Conservation (phyloP, 2,888 invertebrate species). For the Achlya flavicornis region DNA sequence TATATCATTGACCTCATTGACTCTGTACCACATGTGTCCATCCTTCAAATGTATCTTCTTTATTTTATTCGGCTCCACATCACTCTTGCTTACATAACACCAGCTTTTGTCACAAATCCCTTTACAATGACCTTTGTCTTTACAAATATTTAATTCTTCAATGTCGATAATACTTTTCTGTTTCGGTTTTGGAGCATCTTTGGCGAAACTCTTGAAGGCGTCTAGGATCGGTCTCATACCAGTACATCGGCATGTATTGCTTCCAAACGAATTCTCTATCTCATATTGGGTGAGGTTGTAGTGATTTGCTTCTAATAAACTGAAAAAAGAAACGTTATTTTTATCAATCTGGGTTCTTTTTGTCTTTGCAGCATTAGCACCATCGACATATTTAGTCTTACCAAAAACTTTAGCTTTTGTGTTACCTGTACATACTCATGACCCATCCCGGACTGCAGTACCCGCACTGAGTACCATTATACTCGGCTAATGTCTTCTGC, state of each 20-base stretch:
- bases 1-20: constrained; percentile 72
- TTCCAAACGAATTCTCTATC: constrained; percentile 87
- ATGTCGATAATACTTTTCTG: constrained; percentile 47
- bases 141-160: constrained; percentile 59
- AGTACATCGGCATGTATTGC: constrained; percentile 90
- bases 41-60: constrained; percentile 61
- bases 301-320: constrained; percentile 62
- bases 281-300: constrained; percentile 82
- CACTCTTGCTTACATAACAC: constrained; percentile 55
- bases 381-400: too few relatives aligned
- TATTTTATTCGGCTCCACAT: constrained; percentile 32
- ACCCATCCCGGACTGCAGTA: constrained; percentile 91
- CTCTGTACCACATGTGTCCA: constrained; percentile 78
- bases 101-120: constrained; percentile 40
- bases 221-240: constrained; percentile 86
- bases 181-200: constrained; percentile 61
- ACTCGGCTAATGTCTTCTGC: constrained; percentile 84
- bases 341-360: neutral
- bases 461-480: constrained; percentile 89
- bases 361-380: too few relatives aligned
- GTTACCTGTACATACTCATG: constrained; percentile 87
- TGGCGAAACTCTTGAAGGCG: constrained; percentile 85
- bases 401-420: too few relatives aligned
- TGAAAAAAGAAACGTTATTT: constrained; percentile 35
- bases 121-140: constrained; percentile 31